Percentiles rank a stretch among this genome's conserved stretches.
Conservation (phyloP, 2,888 invertebrate species). For the Campoplex nolae region DNA sequence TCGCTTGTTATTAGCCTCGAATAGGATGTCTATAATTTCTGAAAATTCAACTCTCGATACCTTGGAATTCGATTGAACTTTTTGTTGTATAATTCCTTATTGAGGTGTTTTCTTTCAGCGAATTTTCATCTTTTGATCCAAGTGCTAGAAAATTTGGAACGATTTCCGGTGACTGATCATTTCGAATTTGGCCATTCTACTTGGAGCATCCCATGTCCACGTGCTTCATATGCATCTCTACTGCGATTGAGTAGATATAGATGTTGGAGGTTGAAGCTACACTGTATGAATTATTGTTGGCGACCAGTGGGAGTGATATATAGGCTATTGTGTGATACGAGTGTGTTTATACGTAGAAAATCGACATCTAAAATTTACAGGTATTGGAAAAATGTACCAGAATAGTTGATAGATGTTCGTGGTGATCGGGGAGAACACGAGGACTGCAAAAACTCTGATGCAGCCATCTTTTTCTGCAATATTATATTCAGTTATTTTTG, state of each 20-base stretch:
- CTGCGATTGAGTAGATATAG: constrained; percentile 8
- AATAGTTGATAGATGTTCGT: constrained; percentile 5
- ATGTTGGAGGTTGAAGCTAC: constrained; percentile 30
- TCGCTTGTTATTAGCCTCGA: background rate
- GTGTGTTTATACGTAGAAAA: constrained; percentile 3
- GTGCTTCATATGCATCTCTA: background rate
- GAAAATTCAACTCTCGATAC: background rate
- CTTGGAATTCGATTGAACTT: background rate
- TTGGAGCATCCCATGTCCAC: background rate
- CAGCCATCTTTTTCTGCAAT: background rate
- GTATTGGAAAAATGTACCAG: constrained; percentile 24
- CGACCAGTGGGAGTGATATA: constrained; percentile 9
- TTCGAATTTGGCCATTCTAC: background rate
- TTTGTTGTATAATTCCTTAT: background rate
- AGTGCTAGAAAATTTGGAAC: background rate
- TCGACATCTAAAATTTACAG: constrained; percentile 9
- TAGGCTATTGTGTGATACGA: background rate
- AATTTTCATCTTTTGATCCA: background rate
- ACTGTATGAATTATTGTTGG: constrained; percentile 56
- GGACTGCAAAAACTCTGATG: background rate
- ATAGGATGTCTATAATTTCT: too few relatives aligned
- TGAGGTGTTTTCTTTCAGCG: background rate
- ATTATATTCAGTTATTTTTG: background rate
- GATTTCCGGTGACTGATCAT: background rate
- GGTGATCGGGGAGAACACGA: background rate